Conservation (phyloP, 2,888 invertebrate species). For the Aproaerema taeniolella region DNA sequence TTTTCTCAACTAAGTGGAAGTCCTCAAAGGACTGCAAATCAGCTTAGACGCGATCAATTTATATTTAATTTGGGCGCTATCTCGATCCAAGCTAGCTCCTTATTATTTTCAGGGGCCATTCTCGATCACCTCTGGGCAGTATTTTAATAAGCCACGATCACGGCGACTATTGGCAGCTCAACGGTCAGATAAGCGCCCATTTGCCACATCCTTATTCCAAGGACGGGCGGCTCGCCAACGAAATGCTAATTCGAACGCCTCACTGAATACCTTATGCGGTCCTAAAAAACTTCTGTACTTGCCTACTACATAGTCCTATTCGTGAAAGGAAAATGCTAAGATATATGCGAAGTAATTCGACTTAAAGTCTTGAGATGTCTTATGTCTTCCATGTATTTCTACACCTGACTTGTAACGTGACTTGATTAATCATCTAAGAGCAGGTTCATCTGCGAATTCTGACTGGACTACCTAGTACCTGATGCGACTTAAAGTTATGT, state of each 20-base stretch:
- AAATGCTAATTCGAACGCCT: conserved; percentile 67
- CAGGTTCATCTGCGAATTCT: neutral
- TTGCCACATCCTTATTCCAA: conserved; percentile 66
- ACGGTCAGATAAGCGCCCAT: conserved; percentile 42
- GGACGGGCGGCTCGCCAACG: conserved; percentile 53
- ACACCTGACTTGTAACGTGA: conserved; percentile 8
- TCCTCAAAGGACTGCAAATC: neutral
- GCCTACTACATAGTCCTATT: conserved; percentile 26
- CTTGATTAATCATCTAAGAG: conserved; percentile 4
- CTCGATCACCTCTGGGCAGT: neutral
- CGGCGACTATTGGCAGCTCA: conserved; percentile 34
- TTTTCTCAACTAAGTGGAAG: too few species aligned
- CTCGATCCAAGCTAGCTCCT: conserved; percentile 1
- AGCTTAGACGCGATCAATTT: neutral
- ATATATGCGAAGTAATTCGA: conserved; percentile 35
- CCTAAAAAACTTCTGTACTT: conserved; percentile 46
- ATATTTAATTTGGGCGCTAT: conserved; percentile 5
- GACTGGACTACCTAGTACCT: too few species aligned
- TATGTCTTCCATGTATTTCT: conserved; percentile 33
- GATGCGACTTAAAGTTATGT: too few species aligned
- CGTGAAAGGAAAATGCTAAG: conserved; percentile 41
- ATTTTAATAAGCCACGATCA: conserved; percentile 9
- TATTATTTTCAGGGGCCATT: conserved; percentile 1
- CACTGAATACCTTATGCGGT: conserved; percentile 64
- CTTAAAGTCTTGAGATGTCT: conserved; percentile 28